These are phyloP conservation scores for Lomographa bimaculata DNA, from an alignment of 2,888 invertebrate species.

Conservation along the genomic window DNA sequence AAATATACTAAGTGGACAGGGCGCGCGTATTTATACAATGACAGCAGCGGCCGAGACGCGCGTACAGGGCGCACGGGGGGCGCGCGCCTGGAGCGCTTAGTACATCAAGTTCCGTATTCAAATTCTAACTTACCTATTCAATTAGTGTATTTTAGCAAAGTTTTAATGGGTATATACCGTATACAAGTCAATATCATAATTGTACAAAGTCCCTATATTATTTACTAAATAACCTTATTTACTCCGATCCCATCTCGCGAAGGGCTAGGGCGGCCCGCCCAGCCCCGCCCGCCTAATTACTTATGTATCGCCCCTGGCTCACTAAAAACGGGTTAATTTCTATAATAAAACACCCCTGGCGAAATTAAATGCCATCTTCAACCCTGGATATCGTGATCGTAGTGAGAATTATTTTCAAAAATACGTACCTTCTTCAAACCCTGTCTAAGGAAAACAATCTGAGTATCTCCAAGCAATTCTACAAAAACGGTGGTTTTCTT, in stretches of 20 bases:
- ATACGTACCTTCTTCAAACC: conserved; percentile 1
- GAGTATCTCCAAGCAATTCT: not conserved
- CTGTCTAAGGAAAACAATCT: conserved; percentile 1
- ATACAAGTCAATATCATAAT: too few species aligned
- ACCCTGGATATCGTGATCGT: conserved; percentile 32
- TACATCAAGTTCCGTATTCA: too few species aligned
- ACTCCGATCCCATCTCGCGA: conserved; percentile 26
- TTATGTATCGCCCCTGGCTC: conserved; percentile 56
- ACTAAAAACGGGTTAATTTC: conserved; percentile 73
- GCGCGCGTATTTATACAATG: too few species aligned
- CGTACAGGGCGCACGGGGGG: too few species aligned
- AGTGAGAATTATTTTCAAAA: conserved; percentile 7
- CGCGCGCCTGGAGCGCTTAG: too few species aligned
- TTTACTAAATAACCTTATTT: conserved; percentile 27
- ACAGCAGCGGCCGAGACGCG: too few species aligned
- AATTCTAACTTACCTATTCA: too few species aligned
- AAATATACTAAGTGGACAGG: too few species aligned
- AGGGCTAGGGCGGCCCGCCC: conserved; percentile 36
- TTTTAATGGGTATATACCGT: too few species aligned
- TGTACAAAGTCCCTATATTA: conserved; percentile 7
- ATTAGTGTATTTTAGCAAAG: too few species aligned
- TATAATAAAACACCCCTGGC: conserved; percentile 61
- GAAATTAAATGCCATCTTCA: conserved; percentile 59
- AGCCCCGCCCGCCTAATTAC: conserved; percentile 58
- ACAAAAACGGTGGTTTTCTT: not conserved